Evolutionary conservation across 2,113 vertebrate genomes (phyloP).

Genomic region (Callionymus lyra): DNA sequence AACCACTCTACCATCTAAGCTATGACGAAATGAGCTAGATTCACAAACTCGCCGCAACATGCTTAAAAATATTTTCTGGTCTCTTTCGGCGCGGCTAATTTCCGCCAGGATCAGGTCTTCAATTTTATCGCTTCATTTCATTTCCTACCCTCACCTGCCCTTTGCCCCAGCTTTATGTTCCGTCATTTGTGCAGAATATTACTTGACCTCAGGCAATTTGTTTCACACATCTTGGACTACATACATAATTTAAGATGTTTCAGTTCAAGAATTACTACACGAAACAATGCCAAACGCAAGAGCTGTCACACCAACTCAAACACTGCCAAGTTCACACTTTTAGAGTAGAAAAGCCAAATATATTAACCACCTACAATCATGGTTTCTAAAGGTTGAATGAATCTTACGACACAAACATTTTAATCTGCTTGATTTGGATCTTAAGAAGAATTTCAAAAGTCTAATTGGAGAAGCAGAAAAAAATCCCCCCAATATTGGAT

Average conservation of each 20-base stretch:
- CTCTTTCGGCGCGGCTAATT: conserved; percentile 45
- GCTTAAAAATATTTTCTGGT: conserved; percentile 43
- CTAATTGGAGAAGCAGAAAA: too few relatives aligned
- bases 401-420: too few relatives aligned
- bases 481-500: too few relatives aligned
- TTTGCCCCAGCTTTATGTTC: conserved; percentile 1
- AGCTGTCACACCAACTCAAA: conserved; percentile 13
- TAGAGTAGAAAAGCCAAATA: too few relatives aligned
- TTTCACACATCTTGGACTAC: conserved; percentile 46
- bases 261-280: conserved; percentile 58
- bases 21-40: too few relatives aligned
- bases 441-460: too few relatives aligned
- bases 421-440: too few relatives aligned
- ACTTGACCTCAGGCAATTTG: conserved; percentile 56
- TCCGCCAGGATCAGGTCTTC: conserved; percentile 51
- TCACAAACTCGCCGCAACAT: conserved; percentile 43
- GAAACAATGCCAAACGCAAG: too few relatives aligned
- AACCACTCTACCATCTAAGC: too few relatives aligned
- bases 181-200: conserved; percentile 24
- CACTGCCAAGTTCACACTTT: too few relatives aligned
- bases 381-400: too few relatives aligned
- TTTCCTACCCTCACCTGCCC: conserved; percentile 21
- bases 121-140: conserved; percentile 48
- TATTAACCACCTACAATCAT: too few relatives aligned
- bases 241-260: conserved; percentile 53